Percentiles rank a stretch among this genome's conserved stretches.
phyloP scores from a whole-genome alignment of 2,888 invertebrate genomes.

The Drosophila peninsularis region DNA sequence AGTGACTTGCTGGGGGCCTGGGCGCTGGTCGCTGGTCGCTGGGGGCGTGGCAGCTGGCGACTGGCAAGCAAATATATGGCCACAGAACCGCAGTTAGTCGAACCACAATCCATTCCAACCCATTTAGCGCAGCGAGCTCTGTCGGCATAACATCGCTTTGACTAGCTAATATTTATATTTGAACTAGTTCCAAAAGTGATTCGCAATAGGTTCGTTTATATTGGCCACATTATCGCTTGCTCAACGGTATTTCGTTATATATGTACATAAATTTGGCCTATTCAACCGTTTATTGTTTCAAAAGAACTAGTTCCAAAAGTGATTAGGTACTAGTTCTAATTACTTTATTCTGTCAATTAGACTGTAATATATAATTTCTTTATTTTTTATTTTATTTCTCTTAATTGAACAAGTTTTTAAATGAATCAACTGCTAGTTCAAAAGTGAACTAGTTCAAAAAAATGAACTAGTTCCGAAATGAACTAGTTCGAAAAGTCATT shows the following conservation, averaged over 20 bases:
- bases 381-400: neutral
- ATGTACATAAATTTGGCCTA: neutral
- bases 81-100: constrained; percentile 3
- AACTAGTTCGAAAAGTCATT: neutral
- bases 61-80: constrained; percentile 3
- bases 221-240: neutral
- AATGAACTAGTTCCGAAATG: neutral
- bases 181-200: constrained; percentile 2
- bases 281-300: neutral
- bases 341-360: neutral
- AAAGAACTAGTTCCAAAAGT: constrained; percentile 3
- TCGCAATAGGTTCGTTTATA: neutral
- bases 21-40: constrained; percentile 1
- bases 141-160: constrained; percentile 1
- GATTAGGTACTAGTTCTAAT: neutral
- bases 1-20: neutral
- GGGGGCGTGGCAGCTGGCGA: constrained; percentile 8
- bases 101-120: constrained; percentile 13
- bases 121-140: constrained; percentile 8
- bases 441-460: neutral
- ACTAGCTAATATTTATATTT: constrained; percentile 14
- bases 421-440: neutral
- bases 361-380: neutral
- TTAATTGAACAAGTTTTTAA: neutral
- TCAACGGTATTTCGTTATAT: neutral